phyloP scores from a whole-genome alignment of 2,888 invertebrate genomes.

The Amblyteles armatorius region DNA sequence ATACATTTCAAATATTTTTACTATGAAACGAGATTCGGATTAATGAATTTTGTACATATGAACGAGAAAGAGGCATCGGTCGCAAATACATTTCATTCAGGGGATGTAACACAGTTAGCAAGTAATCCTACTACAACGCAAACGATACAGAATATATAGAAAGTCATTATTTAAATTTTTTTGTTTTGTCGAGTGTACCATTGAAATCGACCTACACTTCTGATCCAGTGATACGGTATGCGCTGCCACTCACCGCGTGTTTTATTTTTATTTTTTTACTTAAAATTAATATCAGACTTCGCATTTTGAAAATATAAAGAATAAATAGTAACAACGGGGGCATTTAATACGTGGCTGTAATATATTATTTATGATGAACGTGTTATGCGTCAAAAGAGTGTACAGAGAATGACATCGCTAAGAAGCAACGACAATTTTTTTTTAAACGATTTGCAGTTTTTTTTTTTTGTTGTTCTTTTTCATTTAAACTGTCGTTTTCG shows the following conservation, averaged over 20 bases:
- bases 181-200: not conserved
- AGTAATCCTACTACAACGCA: not conserved
- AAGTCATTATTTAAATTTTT: no score
- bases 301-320: conserved; percentile 35
- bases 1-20: conserved; percentile 2
- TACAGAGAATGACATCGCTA: conserved; percentile 2
- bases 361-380: conserved; percentile 4
- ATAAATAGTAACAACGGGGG: conserved; percentile 40
- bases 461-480: not conserved
- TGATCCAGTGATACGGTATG: not conserved
- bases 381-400: not conserved
- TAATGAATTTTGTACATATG: conserved; percentile 26
- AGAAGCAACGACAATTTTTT: conserved; percentile 13
- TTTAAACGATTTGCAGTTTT: not conserved
- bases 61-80: conserved; percentile 6
- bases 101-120: conserved; percentile 12
- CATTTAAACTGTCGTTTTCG: not conserved
- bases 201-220: not conserved
- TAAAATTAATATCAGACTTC: conserved; percentile 64
- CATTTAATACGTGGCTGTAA: conserved; percentile 6
- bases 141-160: not conserved
- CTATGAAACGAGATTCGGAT: not conserved
- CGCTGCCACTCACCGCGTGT: not conserved
- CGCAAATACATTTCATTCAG: conserved; percentile 15
- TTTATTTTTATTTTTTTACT: conserved; percentile 29